A percentile compares a stretch with the other conserved stretches of the same genome.
phyloP scores from a whole-genome alignment of 2,113 vertebrate species.

The Dendropsophus ebraccatus region DNA sequence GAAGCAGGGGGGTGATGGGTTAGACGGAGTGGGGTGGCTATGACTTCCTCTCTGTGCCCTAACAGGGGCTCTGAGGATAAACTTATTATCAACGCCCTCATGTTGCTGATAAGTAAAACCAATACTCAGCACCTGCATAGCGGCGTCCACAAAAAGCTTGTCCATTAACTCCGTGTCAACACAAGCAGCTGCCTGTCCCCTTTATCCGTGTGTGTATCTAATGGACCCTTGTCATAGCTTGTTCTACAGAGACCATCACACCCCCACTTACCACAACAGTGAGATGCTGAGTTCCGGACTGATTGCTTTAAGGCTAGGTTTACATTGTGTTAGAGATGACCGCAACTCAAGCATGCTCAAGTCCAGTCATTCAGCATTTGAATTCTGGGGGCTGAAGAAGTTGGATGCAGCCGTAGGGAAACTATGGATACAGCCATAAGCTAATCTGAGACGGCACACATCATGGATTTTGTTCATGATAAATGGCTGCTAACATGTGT shows the following conservation, averaged over 20 bases:
- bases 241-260: not conserved
- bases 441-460: too few relatives aligned
- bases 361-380: too few relatives aligned
- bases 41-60: conserved; percentile 30
- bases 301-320: too few relatives aligned
- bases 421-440: too few relatives aligned
- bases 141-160: conserved; percentile 9
- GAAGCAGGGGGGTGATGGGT: not conserved
- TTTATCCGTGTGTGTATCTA: conserved; percentile 37
- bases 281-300: too few relatives aligned
- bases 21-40: not conserved
- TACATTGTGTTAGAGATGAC: too few relatives aligned
- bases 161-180: conserved; percentile 43
- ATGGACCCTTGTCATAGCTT: conserved; percentile 29
- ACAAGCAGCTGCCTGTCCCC: conserved; percentile 31
- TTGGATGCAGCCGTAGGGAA: too few relatives aligned
- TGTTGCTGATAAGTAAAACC: conserved; percentile 45
- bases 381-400: too few relatives aligned
- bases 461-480: too few relatives aligned
- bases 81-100: conserved; percentile 28
- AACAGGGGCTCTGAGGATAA: not conserved
- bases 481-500: too few relatives aligned
- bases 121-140: conserved; percentile 45
- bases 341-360: too few relatives aligned
- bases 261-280: too few relatives aligned